A percentile compares a stretch with the other conserved stretches of the same genome.
Evolutionary conservation across 2,113 vertebrate species (phyloP).

Genomic region (Ceyx margarethae): DNA sequence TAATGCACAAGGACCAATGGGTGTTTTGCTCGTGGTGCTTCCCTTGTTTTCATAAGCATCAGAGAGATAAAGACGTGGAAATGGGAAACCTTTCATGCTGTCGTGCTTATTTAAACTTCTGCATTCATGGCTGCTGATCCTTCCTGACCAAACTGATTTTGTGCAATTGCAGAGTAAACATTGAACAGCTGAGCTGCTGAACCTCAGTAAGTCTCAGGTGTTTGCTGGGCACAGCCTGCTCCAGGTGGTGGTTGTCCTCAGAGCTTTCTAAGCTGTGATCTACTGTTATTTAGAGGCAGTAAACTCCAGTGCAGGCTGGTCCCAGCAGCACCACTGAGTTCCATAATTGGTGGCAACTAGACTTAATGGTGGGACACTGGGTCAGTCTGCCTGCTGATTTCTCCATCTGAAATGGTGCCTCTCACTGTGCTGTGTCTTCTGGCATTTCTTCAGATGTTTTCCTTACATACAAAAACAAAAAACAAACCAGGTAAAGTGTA

Average conservation of each 20-base stretch:
- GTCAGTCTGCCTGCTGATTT: not conserved
- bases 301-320: not conserved
- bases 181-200: not conserved
- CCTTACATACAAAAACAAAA: not conserved
- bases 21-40: not conserved
- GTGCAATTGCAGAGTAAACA: not conserved
- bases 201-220: not conserved
- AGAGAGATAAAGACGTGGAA: not conserved
- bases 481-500: not conserved
- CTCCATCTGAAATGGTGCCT: not conserved
- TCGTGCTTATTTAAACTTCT: not conserved
- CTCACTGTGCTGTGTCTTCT: not conserved
- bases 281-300: not conserved
- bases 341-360: not conserved
- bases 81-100: not conserved
- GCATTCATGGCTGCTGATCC: not conserved
- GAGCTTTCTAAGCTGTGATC: not conserved
- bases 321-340: not conserved
- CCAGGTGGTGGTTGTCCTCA: not conserved
- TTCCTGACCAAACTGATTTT: not conserved
- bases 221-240: not conserved
- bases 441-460: not conserved
- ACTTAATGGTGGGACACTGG: not conserved
- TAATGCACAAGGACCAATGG: fast-evolving
- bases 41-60: not conserved